Percentiles rank a stretch among this genome's conserved stretches.
phyloP scores from a whole-genome alignment of 2,113 vertebrate genomes.

The Neodontobutis hainanensis region DNA sequence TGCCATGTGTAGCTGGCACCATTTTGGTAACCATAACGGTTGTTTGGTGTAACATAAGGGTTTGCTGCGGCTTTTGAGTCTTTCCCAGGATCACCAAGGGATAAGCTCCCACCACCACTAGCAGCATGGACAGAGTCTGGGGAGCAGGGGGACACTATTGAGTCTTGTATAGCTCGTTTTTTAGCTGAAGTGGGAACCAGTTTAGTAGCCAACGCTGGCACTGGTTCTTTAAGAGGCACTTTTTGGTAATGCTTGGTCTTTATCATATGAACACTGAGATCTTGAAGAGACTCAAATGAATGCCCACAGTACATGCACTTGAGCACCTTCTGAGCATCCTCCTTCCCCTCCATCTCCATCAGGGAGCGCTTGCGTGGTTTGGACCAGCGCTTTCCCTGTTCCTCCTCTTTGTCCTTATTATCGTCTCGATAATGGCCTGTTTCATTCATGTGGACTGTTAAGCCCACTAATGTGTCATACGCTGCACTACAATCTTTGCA shows the following conservation, averaged over 20 bases:
- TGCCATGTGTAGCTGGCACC: slow-evolving; percentile 99
- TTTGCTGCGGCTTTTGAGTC: slow-evolving; percentile 86
- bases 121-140: slow-evolving; percentile 86
- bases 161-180: slow-evolving; percentile 92
- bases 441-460: slow-evolving; percentile 99
- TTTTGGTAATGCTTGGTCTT: slow-evolving; percentile 99
- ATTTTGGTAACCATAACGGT: slow-evolving; percentile 99
- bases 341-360: slow-evolving; percentile 99
- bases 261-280: slow-evolving; percentile 99
- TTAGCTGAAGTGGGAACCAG: slow-evolving; percentile 90
- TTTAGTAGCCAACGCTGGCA: slow-evolving; percentile 94
- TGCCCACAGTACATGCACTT: slow-evolving; percentile 99
- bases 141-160: slow-evolving; percentile 89
- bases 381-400: slow-evolving; percentile 95
- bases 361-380: slow-evolving; percentile 97
- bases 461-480: slow-evolving; percentile 95
- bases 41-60: slow-evolving; percentile 97
- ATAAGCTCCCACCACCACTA: slow-evolving; percentile 76
- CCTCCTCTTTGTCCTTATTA: slow-evolving; percentile 95
- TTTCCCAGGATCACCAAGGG: slow-evolving; percentile 78
- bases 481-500: slow-evolving; percentile 99
- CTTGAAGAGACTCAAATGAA: slow-evolving; percentile 97
- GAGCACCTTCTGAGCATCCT: slow-evolving; percentile 97
- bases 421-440: slow-evolving; percentile 98
- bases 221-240: slow-evolving; percentile 99